Evolutionary conservation across 2,113 vertebrate genomes (phyloP).

Genomic region (Myotis brandtii): DNA sequence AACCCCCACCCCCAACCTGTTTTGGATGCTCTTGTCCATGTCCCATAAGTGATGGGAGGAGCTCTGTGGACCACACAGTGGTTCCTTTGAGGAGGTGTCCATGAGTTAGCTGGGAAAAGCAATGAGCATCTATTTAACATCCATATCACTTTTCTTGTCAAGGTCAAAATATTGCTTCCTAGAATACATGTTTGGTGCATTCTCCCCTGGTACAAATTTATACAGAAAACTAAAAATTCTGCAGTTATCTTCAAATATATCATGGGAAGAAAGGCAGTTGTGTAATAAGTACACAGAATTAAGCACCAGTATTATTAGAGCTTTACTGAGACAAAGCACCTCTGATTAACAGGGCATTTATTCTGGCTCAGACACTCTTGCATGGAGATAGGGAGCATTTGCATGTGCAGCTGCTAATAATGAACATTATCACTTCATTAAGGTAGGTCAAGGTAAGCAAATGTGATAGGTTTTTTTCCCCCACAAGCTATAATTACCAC

Average conservation of each 20-base stretch:
- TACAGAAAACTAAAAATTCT: slow-evolving; percentile 30
- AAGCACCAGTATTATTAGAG: slow-evolving; percentile 39
- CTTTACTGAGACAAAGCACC: slow-evolving; percentile 10
- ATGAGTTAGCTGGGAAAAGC: background rate
- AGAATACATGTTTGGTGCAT: background rate
- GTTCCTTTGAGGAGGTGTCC: background rate
- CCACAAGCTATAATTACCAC: slow-evolving; percentile 49
- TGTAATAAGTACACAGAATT: slow-evolving; percentile 20
- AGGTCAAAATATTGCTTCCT: slow-evolving; percentile 30
- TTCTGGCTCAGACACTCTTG: background rate
- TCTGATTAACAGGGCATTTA: slow-evolving; percentile 50
- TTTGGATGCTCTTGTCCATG: background rate
- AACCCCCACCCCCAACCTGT: accelerated
- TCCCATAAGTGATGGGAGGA: no score
- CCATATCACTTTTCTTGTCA: background rate
- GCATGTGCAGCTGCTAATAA: background rate
- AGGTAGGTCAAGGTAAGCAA: slow-evolving; percentile 67
- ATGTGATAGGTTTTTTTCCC: background rate
- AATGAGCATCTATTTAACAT: background rate
- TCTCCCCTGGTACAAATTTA: background rate
- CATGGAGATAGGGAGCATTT: slow-evolving; percentile 32
- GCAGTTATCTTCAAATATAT: slow-evolving; percentile 52
- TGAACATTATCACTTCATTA: slow-evolving; percentile 51
- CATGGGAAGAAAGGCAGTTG: background rate
- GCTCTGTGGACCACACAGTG: background rate